Conservation (phyloP, 2,797 vertebrate genomes). For the Molossus alvarezi region DNA sequence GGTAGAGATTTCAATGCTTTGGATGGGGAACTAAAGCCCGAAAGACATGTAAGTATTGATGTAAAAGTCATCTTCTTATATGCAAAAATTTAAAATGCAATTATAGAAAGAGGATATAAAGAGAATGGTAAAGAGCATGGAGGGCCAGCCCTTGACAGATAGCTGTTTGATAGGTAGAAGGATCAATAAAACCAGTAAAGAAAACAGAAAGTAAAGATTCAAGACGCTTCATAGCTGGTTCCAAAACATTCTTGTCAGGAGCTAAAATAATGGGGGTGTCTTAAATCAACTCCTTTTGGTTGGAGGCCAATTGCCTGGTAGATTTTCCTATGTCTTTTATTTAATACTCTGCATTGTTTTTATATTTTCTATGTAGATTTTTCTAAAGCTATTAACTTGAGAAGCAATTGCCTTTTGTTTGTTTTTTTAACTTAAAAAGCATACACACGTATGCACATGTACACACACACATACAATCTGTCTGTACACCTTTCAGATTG, state of each 20-base stretch:
- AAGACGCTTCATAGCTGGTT: background rate
- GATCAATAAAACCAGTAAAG: background rate
- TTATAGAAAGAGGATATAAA: background rate
- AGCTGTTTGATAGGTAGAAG: background rate
- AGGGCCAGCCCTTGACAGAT: background rate
- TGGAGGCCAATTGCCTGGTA: background rate
- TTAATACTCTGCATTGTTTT: background rate
- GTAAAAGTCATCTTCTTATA: background rate
- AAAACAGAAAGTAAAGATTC: slow-evolving; percentile 2
- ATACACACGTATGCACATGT: background rate
- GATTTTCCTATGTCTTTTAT: background rate
- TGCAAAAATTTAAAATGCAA: background rate
- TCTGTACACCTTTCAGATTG: background rate
- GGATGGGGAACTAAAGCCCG: background rate
- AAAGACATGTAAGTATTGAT: background rate
- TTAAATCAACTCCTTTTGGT: background rate
- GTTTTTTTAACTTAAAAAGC: background rate
- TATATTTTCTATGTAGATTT: background rate
- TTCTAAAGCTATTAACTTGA: background rate
- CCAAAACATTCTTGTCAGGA: background rate
- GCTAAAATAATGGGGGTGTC: background rate
- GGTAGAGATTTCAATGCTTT: background rate
- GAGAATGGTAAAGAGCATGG: background rate
- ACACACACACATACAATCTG: background rate
- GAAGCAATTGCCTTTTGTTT: background rate